Percentiles rank a stretch among this genome's conserved stretches.
Conservation (phyloP, 2,797 vertebrate species). For the Coluber constrictor region DNA sequence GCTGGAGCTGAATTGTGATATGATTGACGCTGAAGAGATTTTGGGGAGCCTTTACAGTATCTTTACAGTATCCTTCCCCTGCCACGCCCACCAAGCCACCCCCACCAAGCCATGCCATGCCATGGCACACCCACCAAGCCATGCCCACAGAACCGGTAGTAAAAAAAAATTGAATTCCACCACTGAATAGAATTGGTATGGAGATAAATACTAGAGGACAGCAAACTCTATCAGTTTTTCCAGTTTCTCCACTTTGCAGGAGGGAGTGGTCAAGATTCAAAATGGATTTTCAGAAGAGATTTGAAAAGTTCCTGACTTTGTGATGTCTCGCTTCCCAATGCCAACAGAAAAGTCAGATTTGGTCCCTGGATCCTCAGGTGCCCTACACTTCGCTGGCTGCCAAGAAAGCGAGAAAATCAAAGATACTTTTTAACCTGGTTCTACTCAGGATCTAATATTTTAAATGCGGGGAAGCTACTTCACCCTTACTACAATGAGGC, state of each 20-base stretch:
- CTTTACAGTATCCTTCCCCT: too few relatives aligned
- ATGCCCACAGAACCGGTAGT: too few relatives aligned
- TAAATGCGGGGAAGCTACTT: constrained; percentile 27
- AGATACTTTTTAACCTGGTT: constrained; percentile 28
- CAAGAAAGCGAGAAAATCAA: constrained; percentile 4
- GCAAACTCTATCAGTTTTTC: neutral
- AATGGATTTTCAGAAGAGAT: neutral
- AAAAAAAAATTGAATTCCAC: too few relatives aligned
- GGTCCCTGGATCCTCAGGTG: neutral
- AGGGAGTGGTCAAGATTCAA: neutral
- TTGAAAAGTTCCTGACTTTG: neutral
- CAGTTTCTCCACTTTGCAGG: neutral
- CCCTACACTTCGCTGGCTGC: neutral
- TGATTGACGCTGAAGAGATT: neutral
- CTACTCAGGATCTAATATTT: constrained; percentile 27
- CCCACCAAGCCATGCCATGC: too few relatives aligned
- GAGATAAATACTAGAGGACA: neutral
- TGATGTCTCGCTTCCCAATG: neutral
- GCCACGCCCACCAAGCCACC: too few relatives aligned
- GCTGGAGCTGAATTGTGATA: neutral
- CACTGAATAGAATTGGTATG: neutral
- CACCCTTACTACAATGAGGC: constrained; percentile 45
- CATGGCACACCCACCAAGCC: too few relatives aligned
- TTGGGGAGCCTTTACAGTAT: neutral
- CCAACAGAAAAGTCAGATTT: neutral